phyloP scores from a whole-genome alignment of 2,797 vertebrate genomes.

The Gymnothorax reevesii region DNA sequence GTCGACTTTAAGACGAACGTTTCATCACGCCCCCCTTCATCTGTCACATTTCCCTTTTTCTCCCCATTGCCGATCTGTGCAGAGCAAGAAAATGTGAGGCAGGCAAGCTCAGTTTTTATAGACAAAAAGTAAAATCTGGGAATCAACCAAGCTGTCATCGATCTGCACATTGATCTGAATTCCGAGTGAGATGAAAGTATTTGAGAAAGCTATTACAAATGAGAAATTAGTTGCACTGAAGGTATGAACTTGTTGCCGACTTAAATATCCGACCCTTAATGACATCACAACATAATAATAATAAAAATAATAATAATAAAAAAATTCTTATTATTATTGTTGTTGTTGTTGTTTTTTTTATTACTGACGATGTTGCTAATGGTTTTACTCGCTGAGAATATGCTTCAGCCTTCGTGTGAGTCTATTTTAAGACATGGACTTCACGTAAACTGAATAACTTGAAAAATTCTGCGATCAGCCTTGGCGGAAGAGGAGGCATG shows the following conservation, averaged over 20 bases:
- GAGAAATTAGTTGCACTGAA: background rate
- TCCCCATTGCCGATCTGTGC: background rate
- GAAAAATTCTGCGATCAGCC: background rate
- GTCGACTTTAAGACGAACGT: slow-evolving; percentile 25
- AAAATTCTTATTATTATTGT: slow-evolving; percentile 24
- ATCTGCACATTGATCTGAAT: background rate
- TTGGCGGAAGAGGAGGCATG: background rate
- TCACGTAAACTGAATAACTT: background rate
- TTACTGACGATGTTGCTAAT: background rate
- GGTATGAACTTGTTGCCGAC: background rate
- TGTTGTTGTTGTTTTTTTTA: background rate
- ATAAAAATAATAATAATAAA: no score
- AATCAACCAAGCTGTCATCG: background rate
- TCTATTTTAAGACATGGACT: background rate
- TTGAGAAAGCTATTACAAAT: background rate
- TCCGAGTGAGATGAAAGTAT: background rate
- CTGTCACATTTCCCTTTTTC: background rate
- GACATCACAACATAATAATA: background rate
- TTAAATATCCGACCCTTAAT: background rate
- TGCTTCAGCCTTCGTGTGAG: background rate
- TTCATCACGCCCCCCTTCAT: slow-evolving; percentile 1
- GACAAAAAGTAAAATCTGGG: slow-evolving; percentile 3
- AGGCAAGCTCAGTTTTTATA: background rate
- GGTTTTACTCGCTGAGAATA: background rate
- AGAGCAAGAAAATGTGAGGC: background rate